These are phyloP conservation scores for Listronotus bonariensis DNA, from an alignment of 1,140 invertebrate species.

Conservation along the genomic window DNA sequence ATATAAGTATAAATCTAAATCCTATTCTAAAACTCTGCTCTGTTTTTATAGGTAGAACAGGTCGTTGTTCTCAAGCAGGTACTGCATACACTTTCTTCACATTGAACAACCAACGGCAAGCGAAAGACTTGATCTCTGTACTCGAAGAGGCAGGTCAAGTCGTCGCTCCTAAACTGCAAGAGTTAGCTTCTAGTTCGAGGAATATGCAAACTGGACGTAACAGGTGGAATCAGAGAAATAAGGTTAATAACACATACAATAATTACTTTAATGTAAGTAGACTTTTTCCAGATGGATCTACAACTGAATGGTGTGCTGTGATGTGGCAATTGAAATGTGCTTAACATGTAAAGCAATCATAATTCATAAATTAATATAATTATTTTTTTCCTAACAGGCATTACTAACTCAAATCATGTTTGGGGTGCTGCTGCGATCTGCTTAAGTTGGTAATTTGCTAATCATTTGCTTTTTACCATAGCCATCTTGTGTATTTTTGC, in stretches of 20 bases:
- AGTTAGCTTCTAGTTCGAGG: constrained; percentile 63
- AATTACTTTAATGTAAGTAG: constrained; percentile 30
- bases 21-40: no score
- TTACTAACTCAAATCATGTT: background rate
- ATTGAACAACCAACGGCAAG: constrained; percentile 84
- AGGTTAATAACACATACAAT: constrained; percentile 34
- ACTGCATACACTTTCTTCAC: constrained; percentile 99
- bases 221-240: constrained; percentile 57
- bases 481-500: no score
- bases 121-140: constrained; percentile 86
- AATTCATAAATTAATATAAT: no score
- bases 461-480: no score
- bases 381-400: background rate
- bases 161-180: constrained; percentile 67
- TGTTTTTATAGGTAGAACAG: constrained; percentile 64
- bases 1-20: no score
- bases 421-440: no score
- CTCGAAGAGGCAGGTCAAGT: constrained; percentile 88
- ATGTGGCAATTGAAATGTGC: no score
- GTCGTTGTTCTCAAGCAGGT: constrained; percentile 89
- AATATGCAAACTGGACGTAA: constrained; percentile 56
- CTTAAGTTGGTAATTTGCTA: no score
- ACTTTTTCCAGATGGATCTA: background rate
- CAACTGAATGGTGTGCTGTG: background rate
- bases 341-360: no score